phyloP scores from a whole-genome alignment of 2,797 vertebrate species.

The Picus viridis region DNA sequence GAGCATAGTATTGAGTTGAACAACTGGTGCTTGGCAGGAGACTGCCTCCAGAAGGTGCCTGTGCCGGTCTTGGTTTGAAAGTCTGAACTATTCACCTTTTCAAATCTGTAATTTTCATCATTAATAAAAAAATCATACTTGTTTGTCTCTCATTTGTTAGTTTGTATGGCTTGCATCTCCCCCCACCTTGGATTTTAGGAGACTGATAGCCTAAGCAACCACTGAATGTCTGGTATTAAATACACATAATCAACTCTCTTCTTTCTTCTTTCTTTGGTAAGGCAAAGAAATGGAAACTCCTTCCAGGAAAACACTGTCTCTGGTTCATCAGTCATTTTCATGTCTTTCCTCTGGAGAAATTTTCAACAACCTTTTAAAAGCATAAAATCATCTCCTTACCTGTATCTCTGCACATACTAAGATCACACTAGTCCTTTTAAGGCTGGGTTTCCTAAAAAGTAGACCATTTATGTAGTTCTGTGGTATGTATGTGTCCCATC shows the following conservation, averaged over 20 bases:
- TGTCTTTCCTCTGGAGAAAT: constrained; percentile 30
- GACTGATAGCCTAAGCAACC: not conserved
- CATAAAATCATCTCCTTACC: not conserved
- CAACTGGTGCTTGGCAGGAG: not conserved
- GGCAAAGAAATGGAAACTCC: not conserved
- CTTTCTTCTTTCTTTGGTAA: constrained; percentile 3
- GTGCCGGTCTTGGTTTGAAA: not conserved
- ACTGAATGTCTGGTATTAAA: constrained; percentile 44
- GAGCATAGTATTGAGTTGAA: not conserved
- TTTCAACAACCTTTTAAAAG: constrained; percentile 12
- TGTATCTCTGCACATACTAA: not conserved
- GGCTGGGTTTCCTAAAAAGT: not conserved
- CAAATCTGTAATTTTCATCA: not conserved
- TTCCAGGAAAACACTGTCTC: not conserved
- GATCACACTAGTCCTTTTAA: not conserved
- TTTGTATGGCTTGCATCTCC: not conserved
- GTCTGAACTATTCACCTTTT: not conserved
- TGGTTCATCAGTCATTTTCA: not conserved
- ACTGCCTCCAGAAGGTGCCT: not conserved
- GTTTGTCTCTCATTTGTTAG: not conserved
- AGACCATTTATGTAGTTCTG: not conserved
- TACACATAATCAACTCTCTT: constrained; percentile 36
- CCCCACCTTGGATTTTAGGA: not conserved
- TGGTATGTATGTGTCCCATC: not conserved
- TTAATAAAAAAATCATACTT: not conserved